Percentiles rank a stretch among this genome's conserved stretches.
phyloP scores from a whole-genome alignment of 2,797 vertebrate species.

The Gallinago solitaria region DNA sequence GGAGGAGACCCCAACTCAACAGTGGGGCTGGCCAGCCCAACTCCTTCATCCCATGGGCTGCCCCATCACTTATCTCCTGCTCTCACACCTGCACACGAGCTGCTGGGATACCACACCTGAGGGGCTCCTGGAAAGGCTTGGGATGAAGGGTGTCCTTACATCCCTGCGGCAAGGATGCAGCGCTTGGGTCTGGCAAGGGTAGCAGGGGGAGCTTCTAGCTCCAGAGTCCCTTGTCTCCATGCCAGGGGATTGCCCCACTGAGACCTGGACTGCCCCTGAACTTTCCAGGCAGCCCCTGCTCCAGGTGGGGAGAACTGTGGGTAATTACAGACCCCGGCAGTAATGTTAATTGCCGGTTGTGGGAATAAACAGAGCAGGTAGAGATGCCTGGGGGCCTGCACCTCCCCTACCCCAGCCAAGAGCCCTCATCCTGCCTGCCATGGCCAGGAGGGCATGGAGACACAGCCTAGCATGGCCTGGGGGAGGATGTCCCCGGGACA shows the following conservation, averaged over 20 bases:
- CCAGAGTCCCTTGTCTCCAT: neutral
- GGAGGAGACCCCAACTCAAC: neutral
- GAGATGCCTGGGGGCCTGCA: neutral
- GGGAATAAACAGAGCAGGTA: neutral
- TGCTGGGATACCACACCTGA: neutral
- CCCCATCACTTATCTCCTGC: neutral
- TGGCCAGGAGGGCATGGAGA: neutral
- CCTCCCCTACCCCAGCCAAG: neutral
- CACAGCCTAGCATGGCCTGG: neutral
- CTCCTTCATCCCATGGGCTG: neutral
- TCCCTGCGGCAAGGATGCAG: neutral
- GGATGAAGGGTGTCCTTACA: neutral
- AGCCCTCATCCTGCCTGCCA: rapidly evolving
- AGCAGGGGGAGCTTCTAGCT: neutral
- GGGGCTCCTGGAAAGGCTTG: neutral
- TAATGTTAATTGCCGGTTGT: neutral
- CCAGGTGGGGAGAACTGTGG: neutral
- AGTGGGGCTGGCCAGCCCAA: neutral
- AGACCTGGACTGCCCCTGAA: neutral
- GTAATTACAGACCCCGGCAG: neutral
- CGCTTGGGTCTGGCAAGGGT: neutral
- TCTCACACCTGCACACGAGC: rapidly evolving
- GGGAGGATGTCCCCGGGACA: neutral
- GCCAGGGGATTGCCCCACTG: neutral
- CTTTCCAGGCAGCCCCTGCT: neutral